Conservation (phyloP, 2,888 invertebrate species). For the Helobdella robusta region DNA sequence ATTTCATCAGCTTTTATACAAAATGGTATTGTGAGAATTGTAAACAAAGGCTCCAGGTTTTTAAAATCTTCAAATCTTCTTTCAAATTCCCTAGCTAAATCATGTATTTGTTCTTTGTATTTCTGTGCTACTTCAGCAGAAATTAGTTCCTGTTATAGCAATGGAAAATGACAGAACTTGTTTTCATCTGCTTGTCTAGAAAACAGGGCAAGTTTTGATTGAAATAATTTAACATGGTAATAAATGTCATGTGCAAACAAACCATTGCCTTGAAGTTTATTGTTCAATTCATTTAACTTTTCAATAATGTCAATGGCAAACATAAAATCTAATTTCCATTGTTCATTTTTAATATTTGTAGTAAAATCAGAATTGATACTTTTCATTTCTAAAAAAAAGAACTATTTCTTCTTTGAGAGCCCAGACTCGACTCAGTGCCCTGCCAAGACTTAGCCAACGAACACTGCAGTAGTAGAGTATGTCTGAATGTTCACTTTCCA, state of each 20-base stretch:
- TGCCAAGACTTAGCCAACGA: constrained; percentile 5
- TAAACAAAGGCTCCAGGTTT: neutral
- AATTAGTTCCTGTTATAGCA: neutral
- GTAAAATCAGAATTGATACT: neutral
- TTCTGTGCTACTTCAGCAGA: neutral
- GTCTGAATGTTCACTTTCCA: constrained; percentile 11
- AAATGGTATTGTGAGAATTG: constrained; percentile 3
- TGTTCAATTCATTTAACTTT: constrained; percentile 7
- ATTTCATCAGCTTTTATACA: neutral
- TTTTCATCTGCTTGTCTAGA: neutral
- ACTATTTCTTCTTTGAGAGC: neutral
- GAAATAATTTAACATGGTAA: neutral
- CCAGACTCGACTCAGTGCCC: neutral
- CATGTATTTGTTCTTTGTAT: neutral
- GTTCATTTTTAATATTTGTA: neutral
- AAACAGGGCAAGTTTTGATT: neutral
- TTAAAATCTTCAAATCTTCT: neutral
- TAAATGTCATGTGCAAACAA: constrained; percentile 5
- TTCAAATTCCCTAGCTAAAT: neutral
- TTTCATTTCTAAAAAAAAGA: neutral
- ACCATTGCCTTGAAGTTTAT: neutral
- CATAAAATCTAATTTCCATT: neutral
- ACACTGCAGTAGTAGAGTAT: constrained; percentile 11
- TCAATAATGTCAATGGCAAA: neutral
- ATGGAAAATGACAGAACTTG: neutral